Base-by-base conservation (phyloP, 92 coral and sea anemone genomes). In the Nematostella vectensis region DNA sequence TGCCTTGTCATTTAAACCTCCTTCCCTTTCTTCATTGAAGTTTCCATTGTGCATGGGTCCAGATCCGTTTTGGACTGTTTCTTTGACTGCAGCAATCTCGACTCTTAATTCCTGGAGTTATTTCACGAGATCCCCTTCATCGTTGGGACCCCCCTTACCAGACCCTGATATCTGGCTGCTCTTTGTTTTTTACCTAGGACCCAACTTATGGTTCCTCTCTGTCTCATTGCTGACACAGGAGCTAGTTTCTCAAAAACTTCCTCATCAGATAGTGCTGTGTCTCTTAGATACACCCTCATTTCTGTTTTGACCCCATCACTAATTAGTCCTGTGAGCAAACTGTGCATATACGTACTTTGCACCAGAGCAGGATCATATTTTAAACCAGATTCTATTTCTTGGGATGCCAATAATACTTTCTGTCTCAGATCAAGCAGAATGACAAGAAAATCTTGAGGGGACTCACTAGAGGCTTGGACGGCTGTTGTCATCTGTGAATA, bases 211-310 rank as follows among this genome's bases (percentile, higher is more conserved):
- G 30, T 42, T 37, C 37, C 81, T 42, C 31, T 74, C 81, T 13
- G 49, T 53, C 47, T 74, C 81, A 10, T 47, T 59, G 16, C 49
- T 54, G 16, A 57, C 83, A 25, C 59, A 56, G 28, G 29, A 47
- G n/a, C 63, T 76, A 76, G 27, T 31, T 76, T 69, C 57, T 68
- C 76, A 48, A 61, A 60, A 25, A 76, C 30, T 21, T 59, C 63
- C 42, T 52, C 55, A 54, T 53, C 70, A 4, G 54, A 55, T n/a
- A 53, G 25, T 17, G 37, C 33, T n/a, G 81, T 23, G 48, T 66
- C 60, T 45, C 59, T 59, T 11, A 75, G 55, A 47, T 42, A 30
- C 16, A 49, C 59, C 26, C 55, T 54, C 37, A 70, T 54, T 19
- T 61, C 54, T 8, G 37, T 53, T 29, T 54, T 50, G 12, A 69